Evolutionary conservation across 2,888 invertebrate genomes (phyloP), one percentile per base, ranked within the genome.

Genomic region (Adelphocoris suturalis): DNA sequence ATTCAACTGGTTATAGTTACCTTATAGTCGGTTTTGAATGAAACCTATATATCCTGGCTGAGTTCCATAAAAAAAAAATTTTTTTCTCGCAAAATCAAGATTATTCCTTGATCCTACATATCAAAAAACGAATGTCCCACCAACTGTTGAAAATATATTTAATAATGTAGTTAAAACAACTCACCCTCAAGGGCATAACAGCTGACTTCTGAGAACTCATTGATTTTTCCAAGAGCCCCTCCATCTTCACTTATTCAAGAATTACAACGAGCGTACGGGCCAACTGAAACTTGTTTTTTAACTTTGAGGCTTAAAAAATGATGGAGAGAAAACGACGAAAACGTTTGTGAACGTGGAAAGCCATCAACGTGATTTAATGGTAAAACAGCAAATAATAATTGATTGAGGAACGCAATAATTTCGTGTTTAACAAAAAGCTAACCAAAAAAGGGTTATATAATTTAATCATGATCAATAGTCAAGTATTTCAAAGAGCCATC

Each of bases 201-300:
- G 16, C 80, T 19, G 80, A 80, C 47, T 48, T 80, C 46, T 7
- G 11, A 19, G 46, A 46, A 19, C 19, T 46, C 80, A 80, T 37
- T 28, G 78, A 78, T 78, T 80, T 80, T 46, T 80, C 16, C 16
- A n/a, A 80, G 16, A 12, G 19, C 12, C 23, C 0, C 68, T 11
- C 23, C 13, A 23, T 80, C 48, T 13, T 80, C 37, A 80, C 37
- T 80, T 80, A 80, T 80, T 80, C 80, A 80, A 80, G 37, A 46
- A 9, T 48, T 47, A 80, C 80, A 37, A 46, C 46, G 19, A 68
- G 68, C 0, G 68, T 23, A 68, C 68, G 23, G 27, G 68, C 80
- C 47, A 80, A 80, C 11, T 80, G 48, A 27, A 68, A 23, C 68
- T 12, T 23, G 19, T 23, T 23, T 23, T 12, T n/a, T n/a, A n/a